Conservation (phyloP, 1,140 invertebrate genomes). For the Hyles euphorbiae region DNA sequence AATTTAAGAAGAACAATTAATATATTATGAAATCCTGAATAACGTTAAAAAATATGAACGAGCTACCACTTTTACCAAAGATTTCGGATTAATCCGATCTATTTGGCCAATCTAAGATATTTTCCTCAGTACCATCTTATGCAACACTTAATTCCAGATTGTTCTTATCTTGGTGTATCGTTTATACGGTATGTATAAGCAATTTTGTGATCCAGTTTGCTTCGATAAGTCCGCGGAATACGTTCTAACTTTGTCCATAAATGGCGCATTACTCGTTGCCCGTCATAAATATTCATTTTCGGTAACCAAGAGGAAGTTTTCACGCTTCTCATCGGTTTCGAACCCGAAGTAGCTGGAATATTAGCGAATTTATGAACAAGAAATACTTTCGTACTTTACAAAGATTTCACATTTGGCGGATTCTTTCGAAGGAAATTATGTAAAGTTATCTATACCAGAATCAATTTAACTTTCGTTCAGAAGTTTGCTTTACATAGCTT, state of each 20-base stretch:
- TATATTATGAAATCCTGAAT: no score
- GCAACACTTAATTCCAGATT: no score
- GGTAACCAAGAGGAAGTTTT: slow-evolving; percentile 63
- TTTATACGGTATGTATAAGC: neutral
- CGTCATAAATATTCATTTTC: slow-evolving; percentile 73
- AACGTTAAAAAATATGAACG: no score
- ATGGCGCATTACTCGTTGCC: slow-evolving; percentile 59
- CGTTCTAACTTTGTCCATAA: slow-evolving; percentile 64
- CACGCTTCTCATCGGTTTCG: slow-evolving; percentile 42
- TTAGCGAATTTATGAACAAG: slow-evolving; percentile 70
- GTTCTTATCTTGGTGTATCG: slow-evolving; percentile 9
- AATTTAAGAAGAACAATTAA: no score
- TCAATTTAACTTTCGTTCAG: no score
- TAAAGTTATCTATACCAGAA: no score
- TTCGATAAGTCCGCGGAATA: slow-evolving; percentile 52
- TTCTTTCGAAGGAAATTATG: neutral
- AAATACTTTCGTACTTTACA: slow-evolving; percentile 43
- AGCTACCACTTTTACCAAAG: no score
- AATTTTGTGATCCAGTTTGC: slow-evolving; percentile 31
- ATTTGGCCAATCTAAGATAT: no score
- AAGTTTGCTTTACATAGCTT: no score
- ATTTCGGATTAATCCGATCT: no score
- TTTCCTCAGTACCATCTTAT: no score
- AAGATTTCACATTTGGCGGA: slow-evolving; percentile 32
- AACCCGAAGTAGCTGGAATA: slow-evolving; percentile 59